These are phyloP conservation scores for Amiota communis DNA, from an alignment of 2,888 invertebrate species.

Conservation along the genomic window DNA sequence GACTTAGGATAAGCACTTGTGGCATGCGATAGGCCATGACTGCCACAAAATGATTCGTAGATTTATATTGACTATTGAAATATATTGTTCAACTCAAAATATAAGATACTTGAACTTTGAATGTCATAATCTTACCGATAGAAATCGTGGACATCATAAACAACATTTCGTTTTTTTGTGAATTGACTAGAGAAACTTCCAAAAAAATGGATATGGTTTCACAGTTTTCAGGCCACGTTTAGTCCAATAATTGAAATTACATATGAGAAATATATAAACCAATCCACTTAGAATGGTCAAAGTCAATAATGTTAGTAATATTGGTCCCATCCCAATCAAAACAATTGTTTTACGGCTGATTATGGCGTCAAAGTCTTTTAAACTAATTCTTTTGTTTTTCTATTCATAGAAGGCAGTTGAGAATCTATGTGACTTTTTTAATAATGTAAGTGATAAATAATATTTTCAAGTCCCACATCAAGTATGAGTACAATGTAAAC, in stretches of 20 bases:
- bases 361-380: no score
- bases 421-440: no score
- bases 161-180: slow-evolving; percentile 59
- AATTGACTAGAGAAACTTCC: slow-evolving; percentile 70
- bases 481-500: no score
- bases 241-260: slow-evolving; percentile 71
- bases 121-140: slow-evolving; percentile 64
- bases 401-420: no score
- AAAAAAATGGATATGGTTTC: slow-evolving; percentile 62
- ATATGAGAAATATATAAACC: slow-evolving; percentile 60
- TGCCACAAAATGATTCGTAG: slow-evolving; percentile 69
- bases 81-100: not conserved
- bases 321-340: slow-evolving; percentile 37
- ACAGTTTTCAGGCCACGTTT: slow-evolving; percentile 68
- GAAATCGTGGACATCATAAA: slow-evolving; percentile 69
- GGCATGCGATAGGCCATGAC: slow-evolving; percentile 69
- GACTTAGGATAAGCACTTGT: slow-evolving; percentile 69
- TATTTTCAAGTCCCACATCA: no score
- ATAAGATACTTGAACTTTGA: not conserved
- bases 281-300: slow-evolving; percentile 39
- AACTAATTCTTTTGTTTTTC: no score
- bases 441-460: no score
- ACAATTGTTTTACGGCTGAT: no score
- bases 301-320: slow-evolving; percentile 29
- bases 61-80: slow-evolving; percentile 43